Evolutionary conservation across 2,797 vertebrate species (phyloP).

Genomic region (Tympanoctomys barrerae): DNA sequence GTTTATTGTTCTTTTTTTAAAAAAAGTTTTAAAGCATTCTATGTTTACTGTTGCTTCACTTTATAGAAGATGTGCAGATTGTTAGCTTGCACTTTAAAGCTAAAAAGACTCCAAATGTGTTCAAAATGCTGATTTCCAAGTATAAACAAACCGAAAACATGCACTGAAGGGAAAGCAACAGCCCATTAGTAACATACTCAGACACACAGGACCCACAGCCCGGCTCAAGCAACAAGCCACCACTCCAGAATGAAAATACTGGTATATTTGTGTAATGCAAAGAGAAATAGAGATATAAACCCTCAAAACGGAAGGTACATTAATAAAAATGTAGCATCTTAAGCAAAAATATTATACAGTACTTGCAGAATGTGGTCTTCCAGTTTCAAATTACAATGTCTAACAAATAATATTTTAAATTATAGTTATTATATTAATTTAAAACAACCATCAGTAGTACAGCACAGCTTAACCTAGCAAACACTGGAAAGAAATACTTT

Average conservation of each 20-base stretch:
- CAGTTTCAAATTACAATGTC: conserved; percentile 71
- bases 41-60: background rate
- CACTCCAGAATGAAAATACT: conserved; percentile 83
- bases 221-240: conserved; percentile 2
- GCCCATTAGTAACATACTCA: background rate
- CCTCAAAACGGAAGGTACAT: conserved; percentile 80
- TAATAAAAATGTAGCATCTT: conserved; percentile 82
- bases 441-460: conserved; percentile 76
- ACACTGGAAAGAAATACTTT: conserved; percentile 80
- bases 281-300: conserved; percentile 84
- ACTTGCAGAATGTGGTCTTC: conserved; percentile 81
- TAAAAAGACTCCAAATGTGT: conserved; percentile 8
- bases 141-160: background rate
- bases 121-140: conserved; percentile 21
- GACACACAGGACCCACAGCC: background rate
- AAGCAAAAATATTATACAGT: conserved; percentile 82
- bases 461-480: conserved; percentile 80
- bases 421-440: conserved; percentile 77
- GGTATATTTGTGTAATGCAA: conserved; percentile 85
- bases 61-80: conserved; percentile 12
- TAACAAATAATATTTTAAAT: conserved; percentile 80
- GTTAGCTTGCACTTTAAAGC: conserved; percentile 46
- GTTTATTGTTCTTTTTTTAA: background rate
- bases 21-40: conserved; percentile 7
- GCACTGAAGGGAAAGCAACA: background rate